Evolutionary conservation across 2,113 vertebrate genomes (phyloP).

Genomic region (Macquaria australasica): DNA sequence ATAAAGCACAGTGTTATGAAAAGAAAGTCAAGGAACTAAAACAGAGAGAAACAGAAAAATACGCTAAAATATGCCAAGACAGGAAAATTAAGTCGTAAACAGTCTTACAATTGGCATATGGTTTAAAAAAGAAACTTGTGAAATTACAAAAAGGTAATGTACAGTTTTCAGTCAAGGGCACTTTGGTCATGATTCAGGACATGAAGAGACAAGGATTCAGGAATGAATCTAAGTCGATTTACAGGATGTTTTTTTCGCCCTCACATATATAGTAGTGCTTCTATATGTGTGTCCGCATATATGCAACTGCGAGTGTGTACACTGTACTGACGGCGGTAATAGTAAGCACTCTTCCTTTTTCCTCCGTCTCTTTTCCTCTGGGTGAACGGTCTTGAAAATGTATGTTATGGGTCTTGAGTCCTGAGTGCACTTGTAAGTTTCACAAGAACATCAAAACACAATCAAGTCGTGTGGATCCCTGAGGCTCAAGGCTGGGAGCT

Average conservation of each 20-base stretch:
- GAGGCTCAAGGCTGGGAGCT: conserved; percentile 63
- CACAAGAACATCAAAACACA: conserved; percentile 83
- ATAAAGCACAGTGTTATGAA: too few relatives aligned
- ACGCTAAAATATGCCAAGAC: neutral
- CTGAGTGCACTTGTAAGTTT: conserved; percentile 83
- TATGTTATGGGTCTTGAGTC: conserved; percentile 79
- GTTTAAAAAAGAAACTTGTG: neutral
- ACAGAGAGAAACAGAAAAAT: neutral
- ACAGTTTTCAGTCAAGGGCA: neutral
- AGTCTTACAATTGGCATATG: neutral
- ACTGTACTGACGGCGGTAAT: conserved; percentile 37
- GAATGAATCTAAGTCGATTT: neutral
- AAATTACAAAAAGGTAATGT: too few relatives aligned
- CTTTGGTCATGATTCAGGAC: neutral
- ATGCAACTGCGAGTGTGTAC: conserved; percentile 37
- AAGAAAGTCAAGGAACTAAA: too few relatives aligned
- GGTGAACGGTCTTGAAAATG: conserved; percentile 67
- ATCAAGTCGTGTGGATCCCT: conserved; percentile 76
- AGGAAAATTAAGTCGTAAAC: neutral
- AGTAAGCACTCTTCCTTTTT: conserved; percentile 52
- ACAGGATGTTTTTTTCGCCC: conserved; percentile 1
- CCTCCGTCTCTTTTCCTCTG: conserved; percentile 61
- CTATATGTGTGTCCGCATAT: conserved; percentile 32
- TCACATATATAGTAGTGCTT: conserved; percentile 7
- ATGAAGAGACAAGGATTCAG: neutral